phyloP scores from a whole-genome alignment of 1,140 invertebrate species.

The Drosophila santomea region DNA sequence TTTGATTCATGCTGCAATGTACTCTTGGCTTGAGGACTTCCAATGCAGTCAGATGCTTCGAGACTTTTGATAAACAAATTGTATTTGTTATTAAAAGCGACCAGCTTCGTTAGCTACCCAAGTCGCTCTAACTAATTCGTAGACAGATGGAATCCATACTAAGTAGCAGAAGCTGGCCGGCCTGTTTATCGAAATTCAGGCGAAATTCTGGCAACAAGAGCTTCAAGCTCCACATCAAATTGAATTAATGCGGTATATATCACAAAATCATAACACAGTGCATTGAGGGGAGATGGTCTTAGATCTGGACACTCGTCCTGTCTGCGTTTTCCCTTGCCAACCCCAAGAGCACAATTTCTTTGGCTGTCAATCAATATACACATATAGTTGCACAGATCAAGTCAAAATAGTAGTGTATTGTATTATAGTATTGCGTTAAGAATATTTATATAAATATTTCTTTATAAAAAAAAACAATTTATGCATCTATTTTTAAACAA shows the following conservation, averaged over 20 bases:
- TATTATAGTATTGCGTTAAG: neutral
- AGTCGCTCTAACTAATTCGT: constrained; percentile 32
- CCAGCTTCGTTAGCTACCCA: constrained; percentile 11
- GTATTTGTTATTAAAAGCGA: constrained; percentile 24
- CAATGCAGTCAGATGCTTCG: constrained; percentile 10
- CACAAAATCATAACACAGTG: constrained; percentile 65
- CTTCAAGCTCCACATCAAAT: constrained; percentile 63
- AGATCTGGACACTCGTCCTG: constrained; percentile 23
- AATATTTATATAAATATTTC: too few species aligned
- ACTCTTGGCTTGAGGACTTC: neutral
- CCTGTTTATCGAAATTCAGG: constrained; percentile 60
- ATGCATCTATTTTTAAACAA: too few species aligned
- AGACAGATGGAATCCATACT: constrained; percentile 40
- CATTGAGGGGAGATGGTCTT: constrained; percentile 13
- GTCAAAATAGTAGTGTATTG: neutral
- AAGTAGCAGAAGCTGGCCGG: constrained; percentile 33
- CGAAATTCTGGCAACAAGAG: constrained; percentile 38
- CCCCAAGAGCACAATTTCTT: constrained; percentile 9
- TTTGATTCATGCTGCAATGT: neutral
- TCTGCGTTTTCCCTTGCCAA: neutral
- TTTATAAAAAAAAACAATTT: too few species aligned
- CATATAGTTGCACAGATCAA: neutral
- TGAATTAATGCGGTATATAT: constrained; percentile 77
- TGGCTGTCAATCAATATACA: constrained; percentile 35
- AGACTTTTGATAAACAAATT: constrained; percentile 31